Conservation (phyloP, 2,113 vertebrate genomes). For the Colossoma macropomum region DNA sequence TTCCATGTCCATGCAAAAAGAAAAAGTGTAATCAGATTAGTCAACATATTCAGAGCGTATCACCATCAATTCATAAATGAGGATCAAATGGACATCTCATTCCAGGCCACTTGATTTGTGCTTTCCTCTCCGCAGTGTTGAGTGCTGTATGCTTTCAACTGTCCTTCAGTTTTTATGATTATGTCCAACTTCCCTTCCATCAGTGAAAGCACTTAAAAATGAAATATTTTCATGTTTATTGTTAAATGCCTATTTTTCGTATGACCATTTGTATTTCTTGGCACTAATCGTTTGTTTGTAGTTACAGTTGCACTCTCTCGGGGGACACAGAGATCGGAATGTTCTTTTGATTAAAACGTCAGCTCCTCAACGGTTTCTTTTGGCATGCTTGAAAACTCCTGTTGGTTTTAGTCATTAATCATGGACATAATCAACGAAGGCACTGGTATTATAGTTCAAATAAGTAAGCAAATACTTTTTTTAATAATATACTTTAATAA, state of each 20-base stretch:
- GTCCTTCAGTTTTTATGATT: too few relatives aligned
- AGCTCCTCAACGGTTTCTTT: background rate
- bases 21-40: too few relatives aligned
- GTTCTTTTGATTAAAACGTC: constrained; percentile 33
- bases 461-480: background rate
- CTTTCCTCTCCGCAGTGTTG: too few relatives aligned
- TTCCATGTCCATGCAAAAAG: too few relatives aligned
- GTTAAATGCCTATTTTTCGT: background rate
- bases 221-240: background rate
- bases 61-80: too few relatives aligned
- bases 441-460: background rate
- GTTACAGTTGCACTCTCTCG: constrained; percentile 1
- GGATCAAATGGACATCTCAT: too few relatives aligned
- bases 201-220: background rate
- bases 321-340: constrained; percentile 38
- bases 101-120: too few relatives aligned
- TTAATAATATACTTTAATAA: constrained; percentile 20
- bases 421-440: background rate
- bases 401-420: constrained; percentile 9
- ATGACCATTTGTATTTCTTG: constrained; percentile 21
- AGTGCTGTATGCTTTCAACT: too few relatives aligned
- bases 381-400: constrained; percentile 9
- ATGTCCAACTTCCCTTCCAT: background rate
- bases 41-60: too few relatives aligned
- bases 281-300: constrained; percentile 19